Conservation (phyloP, 2,888 invertebrate species). For the Drosophila vallismaia region DNA sequence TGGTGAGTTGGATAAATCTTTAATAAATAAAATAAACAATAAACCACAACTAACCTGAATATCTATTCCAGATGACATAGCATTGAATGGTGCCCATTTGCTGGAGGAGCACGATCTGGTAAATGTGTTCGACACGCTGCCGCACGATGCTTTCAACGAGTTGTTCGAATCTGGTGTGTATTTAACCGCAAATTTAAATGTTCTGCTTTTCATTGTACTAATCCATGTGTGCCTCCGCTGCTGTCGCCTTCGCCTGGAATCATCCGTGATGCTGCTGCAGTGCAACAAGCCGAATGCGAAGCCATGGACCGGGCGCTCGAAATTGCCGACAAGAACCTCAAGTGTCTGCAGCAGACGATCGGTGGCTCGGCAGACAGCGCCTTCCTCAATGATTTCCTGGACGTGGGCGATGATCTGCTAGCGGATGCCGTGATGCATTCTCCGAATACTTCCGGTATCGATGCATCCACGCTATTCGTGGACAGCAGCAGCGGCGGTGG, state of each 20-base stretch:
- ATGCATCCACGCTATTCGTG: constrained; percentile 78
- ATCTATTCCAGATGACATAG: constrained; percentile 85
- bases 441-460: constrained; percentile 81
- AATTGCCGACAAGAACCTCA: constrained; percentile 90
- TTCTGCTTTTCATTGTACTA: constrained; percentile 70
- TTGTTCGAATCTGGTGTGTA: constrained; percentile 88
- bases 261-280: constrained; percentile 56
- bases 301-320: constrained; percentile 94
- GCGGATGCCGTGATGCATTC: constrained; percentile 80
- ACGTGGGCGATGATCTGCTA: constrained; percentile 82
- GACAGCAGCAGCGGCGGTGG: constrained; percentile 73
- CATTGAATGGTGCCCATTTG: constrained; percentile 85
- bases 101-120: constrained; percentile 90
- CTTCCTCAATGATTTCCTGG: constrained; percentile 82
- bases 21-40: too few species aligned
- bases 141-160: constrained; percentile 93
- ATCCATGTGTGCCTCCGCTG: constrained; percentile 69
- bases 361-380: constrained; percentile 78
- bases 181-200: constrained; percentile 61
- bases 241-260: constrained; percentile 16
- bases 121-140: constrained; percentile 90
- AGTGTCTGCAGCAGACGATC: constrained; percentile 88
- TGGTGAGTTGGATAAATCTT: constrained; percentile 59
- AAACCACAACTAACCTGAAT: not conserved
- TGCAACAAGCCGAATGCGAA: constrained; percentile 91